Evolutionary conservation across 2,888 invertebrate species (phyloP).

Genomic region (Parasteatoda lunata): DNA sequence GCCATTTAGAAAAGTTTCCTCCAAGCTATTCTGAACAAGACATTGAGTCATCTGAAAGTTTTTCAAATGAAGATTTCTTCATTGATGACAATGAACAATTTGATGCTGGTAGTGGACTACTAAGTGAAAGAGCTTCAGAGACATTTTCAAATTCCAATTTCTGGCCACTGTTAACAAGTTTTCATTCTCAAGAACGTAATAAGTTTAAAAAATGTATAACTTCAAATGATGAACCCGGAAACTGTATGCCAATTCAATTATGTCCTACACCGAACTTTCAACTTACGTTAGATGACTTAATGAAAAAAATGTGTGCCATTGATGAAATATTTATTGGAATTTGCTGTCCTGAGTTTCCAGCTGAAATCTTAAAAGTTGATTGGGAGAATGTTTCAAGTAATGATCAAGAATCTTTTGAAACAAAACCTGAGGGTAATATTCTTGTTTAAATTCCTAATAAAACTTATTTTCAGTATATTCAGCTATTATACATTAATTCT

Average conservation of each 20-base stretch:
- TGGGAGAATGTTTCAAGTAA: conserved; percentile 25
- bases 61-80: no score
- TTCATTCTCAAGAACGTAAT: conserved; percentile 15
- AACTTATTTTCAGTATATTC: no score
- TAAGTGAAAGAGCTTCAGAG: background rate
- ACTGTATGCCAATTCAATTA: conserved; percentile 77
- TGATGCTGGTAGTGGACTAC: background rate
- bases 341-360: conserved; percentile 80
- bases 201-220: conserved; percentile 58
- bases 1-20: no score
- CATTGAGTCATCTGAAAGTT: no score
- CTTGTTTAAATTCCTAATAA: background rate
- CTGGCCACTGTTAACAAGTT: conserved; percentile 16
- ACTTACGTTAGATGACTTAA: conserved; percentile 78
- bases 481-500: no score
- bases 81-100: background rate
- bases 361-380: conserved; percentile 40
- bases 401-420: background rate
- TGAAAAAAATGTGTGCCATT: conserved; percentile 83
- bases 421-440: background rate
- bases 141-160: conserved; percentile 12
- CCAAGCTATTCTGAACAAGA: no score
- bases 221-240: conserved; percentile 48
- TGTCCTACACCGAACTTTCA: conserved; percentile 80
- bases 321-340: conserved; percentile 81